Conservation (phyloP, 2,113 vertebrate species). For the Protobothrops flavoviridis region DNA sequence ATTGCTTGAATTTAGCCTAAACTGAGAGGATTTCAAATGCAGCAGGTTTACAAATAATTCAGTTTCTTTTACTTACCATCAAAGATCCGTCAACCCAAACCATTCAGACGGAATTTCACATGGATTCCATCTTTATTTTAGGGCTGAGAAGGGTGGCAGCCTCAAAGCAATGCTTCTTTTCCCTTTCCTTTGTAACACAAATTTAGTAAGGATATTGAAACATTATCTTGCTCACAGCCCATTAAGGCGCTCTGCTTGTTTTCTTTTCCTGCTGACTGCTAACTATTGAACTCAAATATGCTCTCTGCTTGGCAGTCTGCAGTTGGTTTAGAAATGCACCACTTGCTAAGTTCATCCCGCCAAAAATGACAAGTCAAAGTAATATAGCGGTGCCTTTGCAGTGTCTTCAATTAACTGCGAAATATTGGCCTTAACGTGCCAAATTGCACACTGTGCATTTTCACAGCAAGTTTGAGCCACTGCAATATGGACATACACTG, state of each 20-base stretch:
- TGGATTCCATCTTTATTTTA: constrained; percentile 59
- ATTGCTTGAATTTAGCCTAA: constrained; percentile 68
- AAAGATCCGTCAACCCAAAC: constrained; percentile 24
- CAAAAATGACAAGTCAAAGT: neutral
- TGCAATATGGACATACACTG: neutral
- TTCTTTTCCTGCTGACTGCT: constrained; percentile 13
- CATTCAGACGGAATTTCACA: constrained; percentile 59
- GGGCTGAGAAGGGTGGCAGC: constrained; percentile 57
- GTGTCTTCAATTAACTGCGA: neutral
- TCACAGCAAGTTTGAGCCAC: neutral
- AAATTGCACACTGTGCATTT: neutral
- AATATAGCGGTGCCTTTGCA: neutral
- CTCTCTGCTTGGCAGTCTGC: constrained; percentile 24
- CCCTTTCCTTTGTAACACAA: constrained; percentile 58
- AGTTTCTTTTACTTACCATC: neutral
- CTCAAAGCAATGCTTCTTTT: constrained; percentile 19
- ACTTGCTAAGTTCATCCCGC: neutral
- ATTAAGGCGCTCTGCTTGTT: constrained; percentile 34
- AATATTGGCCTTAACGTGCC: neutral
- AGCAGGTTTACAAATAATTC: constrained; percentile 65
- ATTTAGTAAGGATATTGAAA: constrained; percentile 50
- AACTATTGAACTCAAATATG: neutral
- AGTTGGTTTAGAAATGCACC: constrained; percentile 7
- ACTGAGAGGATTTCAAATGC: constrained; percentile 62
- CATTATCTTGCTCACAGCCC: constrained; percentile 21